Evolutionary conservation across 2,113 vertebrate genomes (phyloP), one percentile per base, ranked within the genome.

Genomic region (Beaufortia kweichowensis): DNA sequence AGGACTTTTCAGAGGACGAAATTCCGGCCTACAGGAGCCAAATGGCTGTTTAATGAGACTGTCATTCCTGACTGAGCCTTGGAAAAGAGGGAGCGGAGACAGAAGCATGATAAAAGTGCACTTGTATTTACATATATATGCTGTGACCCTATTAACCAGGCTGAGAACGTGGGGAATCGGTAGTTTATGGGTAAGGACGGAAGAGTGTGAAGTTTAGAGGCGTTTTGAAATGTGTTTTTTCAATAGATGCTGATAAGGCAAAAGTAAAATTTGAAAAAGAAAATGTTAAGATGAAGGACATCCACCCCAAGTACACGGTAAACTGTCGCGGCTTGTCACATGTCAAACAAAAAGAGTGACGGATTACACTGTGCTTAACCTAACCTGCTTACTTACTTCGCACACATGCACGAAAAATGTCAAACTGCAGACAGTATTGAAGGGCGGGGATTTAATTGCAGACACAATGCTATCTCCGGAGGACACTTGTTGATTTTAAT

Each of bases 21-120:
- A 17, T 62, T 69, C 41, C 10, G 46, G 3, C 50, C 89, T 88
- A 87, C 46, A 57, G 64, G 78, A 87, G 64, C 84, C 79, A 53
- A 89, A 90, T 77, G 78, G 87, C 84, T 86, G 87, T 86, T 89
- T 89, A 91, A 91, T 90, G 75, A 86, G 73, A 24, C 85, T 89
- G 86, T 90, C 88, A 90, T 78, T 84, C 86, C 85, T 89, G 84
- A 88, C 86, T 88, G 83, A 80, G 82, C 81, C 84, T 82, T 81
- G 82, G 79, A 87, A 87, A 82, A 43, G 46, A 62, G 24, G 19
- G 6, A 46, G 69, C 5, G 17, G 62, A 23, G 33, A 43, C 31
- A 46, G 50, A 83, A 82, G 46, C 39, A 61, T 69, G 2, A 72
- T 55, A 79, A 56, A 62, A 68, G 55, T 75, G 53, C 46, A 50